A percentile compares a stretch with the other conserved stretches of the same genome.
These are phyloP conservation scores for Myopa testacea DNA, from an alignment of 2,888 invertebrate genomes.

Conservation along the genomic window DNA sequence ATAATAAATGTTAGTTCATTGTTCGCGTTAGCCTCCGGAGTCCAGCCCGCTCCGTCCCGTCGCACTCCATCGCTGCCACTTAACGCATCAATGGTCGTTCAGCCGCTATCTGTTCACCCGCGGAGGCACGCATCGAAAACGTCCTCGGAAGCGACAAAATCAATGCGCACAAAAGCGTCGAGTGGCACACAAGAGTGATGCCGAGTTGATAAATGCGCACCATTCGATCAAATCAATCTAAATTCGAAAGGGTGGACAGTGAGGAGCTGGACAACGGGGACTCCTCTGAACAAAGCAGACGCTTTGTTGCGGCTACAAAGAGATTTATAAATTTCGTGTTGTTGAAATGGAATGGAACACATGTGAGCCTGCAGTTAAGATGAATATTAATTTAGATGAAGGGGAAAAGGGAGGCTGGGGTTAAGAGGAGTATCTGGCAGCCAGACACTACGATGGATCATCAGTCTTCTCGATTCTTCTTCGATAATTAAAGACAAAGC, in stretches of 20 bases:
- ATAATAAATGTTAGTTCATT: slow-evolving; percentile 36
- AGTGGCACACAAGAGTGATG: slow-evolving; percentile 23
- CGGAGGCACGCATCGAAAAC: too few relatives aligned
- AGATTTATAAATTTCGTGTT: slow-evolving; percentile 33
- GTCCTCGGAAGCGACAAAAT: slow-evolving; percentile 21
- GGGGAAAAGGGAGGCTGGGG: background rate
- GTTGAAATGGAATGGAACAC: slow-evolving; percentile 25
- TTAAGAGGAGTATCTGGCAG: background rate
- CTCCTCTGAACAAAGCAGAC: background rate
- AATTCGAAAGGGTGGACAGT: slow-evolving; percentile 6
- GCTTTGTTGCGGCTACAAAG: background rate
- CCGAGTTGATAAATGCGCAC: slow-evolving; percentile 29
- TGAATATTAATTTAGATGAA: slow-evolving; percentile 31
- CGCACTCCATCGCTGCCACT: too few relatives aligned
- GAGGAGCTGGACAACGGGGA: background rate
- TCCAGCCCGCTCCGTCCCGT: background rate
- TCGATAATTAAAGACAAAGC: background rate
- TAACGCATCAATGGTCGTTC: background rate
- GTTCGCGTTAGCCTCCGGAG: slow-evolving; percentile 16
- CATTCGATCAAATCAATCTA: slow-evolving; percentile 37
- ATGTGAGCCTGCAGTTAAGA: slow-evolving; percentile 34
- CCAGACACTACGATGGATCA: background rate
- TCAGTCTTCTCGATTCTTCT: too few relatives aligned
- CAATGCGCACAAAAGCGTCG: slow-evolving; percentile 13
- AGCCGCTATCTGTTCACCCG: background rate